Evolutionary conservation across 2,888 invertebrate species (phyloP).

Genomic region (Aspidiotus rigidus): DNA sequence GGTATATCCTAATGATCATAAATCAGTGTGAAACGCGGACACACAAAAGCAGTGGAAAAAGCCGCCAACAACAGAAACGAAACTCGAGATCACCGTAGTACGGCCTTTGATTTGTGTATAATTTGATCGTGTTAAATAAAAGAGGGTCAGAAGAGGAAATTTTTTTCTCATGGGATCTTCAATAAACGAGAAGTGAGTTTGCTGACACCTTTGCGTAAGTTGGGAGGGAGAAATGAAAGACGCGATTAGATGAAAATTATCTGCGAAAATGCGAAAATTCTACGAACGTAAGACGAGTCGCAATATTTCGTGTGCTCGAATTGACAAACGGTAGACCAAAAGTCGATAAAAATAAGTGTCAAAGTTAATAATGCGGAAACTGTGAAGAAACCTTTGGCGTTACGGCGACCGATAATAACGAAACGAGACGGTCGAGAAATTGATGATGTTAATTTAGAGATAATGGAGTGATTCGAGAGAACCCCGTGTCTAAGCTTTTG

Average conservation of each 20-base stretch:
- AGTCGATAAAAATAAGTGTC: neutral
- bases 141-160: no score
- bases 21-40: neutral
- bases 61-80: no score
- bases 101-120: no score
- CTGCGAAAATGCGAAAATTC: neutral
- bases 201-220: no score
- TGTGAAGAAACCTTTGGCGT: neutral
- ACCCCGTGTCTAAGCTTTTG: no score
- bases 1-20: neutral
- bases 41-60: no score
- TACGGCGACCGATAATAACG: neutral
- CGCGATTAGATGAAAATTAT: no score
- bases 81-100: no score
- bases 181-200: no score
- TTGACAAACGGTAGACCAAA: neutral
- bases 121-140: no score
- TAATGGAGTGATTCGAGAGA: neutral
- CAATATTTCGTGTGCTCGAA: neutral
- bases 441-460: neutral
- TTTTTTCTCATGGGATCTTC: no score
- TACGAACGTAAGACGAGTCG: neutral
- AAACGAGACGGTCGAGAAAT: neutral
- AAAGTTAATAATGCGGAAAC: neutral
- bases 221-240: no score